Evolutionary conservation across 1,140 invertebrate species (phyloP).

Genomic region (Drosophila kikkawai): DNA sequence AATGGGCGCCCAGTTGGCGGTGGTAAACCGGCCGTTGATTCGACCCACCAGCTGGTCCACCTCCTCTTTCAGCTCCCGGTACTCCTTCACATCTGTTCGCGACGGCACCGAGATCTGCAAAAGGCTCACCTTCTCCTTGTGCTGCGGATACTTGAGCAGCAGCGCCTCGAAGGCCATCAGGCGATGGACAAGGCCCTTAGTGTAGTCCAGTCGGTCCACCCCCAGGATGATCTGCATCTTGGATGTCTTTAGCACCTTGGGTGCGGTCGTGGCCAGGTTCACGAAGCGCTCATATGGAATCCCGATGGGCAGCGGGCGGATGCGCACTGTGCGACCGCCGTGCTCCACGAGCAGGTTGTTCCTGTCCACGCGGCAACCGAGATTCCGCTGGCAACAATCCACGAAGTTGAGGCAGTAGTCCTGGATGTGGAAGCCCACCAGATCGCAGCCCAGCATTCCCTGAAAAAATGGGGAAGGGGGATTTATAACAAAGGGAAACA

Average conservation of each 20-base stretch:
- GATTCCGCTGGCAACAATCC: slow-evolving; percentile 94
- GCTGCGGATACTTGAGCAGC: slow-evolving; percentile 93
- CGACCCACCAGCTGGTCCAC: slow-evolving; percentile 95
- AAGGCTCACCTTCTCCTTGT: slow-evolving; percentile 92
- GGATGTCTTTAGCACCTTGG: slow-evolving; percentile 89
- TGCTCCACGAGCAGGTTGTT: slow-evolving; percentile 95
- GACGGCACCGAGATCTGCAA: slow-evolving; percentile 95
- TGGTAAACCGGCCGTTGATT: slow-evolving; percentile 94
- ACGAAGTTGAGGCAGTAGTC: slow-evolving; percentile 97
- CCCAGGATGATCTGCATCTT: slow-evolving; percentile 91
- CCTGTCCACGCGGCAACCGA: slow-evolving; percentile 94
- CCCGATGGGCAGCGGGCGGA: slow-evolving; percentile 93
- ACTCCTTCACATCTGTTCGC: slow-evolving; percentile 95
- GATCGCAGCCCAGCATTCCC: slow-evolving; percentile 94
- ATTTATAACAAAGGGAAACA: not conserved
- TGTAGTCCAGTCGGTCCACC: slow-evolving; percentile 95
- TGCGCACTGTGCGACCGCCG: slow-evolving; percentile 92
- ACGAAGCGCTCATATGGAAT: slow-evolving; percentile 95
- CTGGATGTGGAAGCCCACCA: slow-evolving; percentile 96
- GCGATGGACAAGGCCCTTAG: slow-evolving; percentile 94
- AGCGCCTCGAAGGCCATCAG: slow-evolving; percentile 93
- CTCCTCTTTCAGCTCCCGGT: slow-evolving; percentile 95
- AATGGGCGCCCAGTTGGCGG: slow-evolving; percentile 96
- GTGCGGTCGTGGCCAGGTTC: slow-evolving; percentile 91
- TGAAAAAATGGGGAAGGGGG: not conserved